Evolutionary conservation across 2,113 vertebrate species (phyloP), one percentile per base, ranked within the genome.

Genomic region (Neopipo cinnamomea): DNA sequence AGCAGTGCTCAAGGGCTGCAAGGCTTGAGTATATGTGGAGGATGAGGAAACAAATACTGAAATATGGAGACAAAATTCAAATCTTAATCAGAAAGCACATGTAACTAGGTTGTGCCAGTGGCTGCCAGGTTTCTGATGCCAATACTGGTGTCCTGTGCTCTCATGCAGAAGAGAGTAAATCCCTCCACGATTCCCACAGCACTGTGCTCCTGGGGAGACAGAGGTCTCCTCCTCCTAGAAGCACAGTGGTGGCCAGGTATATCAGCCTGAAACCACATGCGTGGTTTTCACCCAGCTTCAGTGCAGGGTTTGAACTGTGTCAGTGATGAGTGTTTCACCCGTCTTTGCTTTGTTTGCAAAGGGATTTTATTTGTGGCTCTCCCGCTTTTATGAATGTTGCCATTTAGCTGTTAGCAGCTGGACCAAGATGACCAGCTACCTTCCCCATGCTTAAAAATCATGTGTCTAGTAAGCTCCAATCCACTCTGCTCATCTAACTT

Each of bases 251-350:
- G n/a, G 25, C 22, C 39, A 12, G 44, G 17, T 1, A 0, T 24
- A 12, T 3, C 1, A 5, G 31, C 24, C 61, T 56, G 56, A 66
- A 78, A 46, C 35, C 4, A 2, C 2, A 1, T 0, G 0, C 0
- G 0, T 24, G 20, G 22, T 28, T 84, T 72, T 53, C 15, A 16
- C 30, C 12, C 41, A 78, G 33, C 61, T 55, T 25, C 22, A 31
- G 72, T 17, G 59, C 12, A 18, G n/a, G 19, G 22, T 44, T 81
- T 80, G 77, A 42, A 8, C 12, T 47, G 72, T 42, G 7, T 5
- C 10, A 59, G 47, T 2, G 8, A n/a, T n/a, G 49, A 37, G 14
- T 1, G 1, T 10, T 74, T 68, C 15, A 1, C 25, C 28, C 0
- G 0, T 46, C 30, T 84, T 75, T 0, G 0, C 13, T 42, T 9